These are phyloP conservation scores for Agriopis aurantiaria DNA, from an alignment of 2,888 invertebrate genomes.

Conservation along the genomic window DNA sequence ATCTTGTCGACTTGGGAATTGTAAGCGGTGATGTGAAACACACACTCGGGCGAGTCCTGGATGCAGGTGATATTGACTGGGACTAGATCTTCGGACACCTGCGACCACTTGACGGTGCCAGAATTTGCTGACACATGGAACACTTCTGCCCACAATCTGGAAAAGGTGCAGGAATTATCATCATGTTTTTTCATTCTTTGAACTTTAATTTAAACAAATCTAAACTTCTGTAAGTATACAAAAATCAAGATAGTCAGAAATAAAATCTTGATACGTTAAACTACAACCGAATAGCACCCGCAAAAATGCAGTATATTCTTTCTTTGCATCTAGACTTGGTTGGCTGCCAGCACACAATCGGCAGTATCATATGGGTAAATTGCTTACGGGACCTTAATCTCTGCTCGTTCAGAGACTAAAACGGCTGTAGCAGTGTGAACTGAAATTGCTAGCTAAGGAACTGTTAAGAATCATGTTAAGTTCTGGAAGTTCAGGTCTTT, in stretches of 20 bases:
- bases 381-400: slow-evolving; percentile 45
- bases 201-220: neutral
- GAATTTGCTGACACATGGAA: slow-evolving; percentile 98
- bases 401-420: slow-evolving; percentile 35
- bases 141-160: slow-evolving; percentile 99
- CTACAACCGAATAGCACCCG: slow-evolving; percentile 37
- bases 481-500: neutral
- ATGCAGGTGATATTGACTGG: slow-evolving; percentile 99
- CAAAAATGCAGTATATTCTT: slow-evolving; percentile 44
- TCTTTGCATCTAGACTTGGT: slow-evolving; percentile 41
- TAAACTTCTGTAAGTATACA: neutral
- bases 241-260: slow-evolving; percentile 35
- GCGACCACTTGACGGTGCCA: slow-evolving; percentile 98
- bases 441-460: slow-evolving; percentile 11
- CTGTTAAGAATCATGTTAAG: slow-evolving; percentile 2
- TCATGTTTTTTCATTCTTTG: neutral
- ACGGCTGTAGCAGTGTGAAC: slow-evolving; percentile 7
- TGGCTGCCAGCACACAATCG: slow-evolving; percentile 46
- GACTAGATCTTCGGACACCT: slow-evolving; percentile 98
- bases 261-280: slow-evolving; percentile 33
- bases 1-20: slow-evolving; percentile 99
- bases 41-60: slow-evolving; percentile 98
- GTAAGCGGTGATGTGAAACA: slow-evolving; percentile 99
- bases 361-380: slow-evolving; percentile 40
- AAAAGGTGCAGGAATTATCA: slow-evolving; percentile 26